Evolutionary conservation across 2,797 vertebrate species (phyloP), one percentile per base, ranked within the genome.

Genomic region (Ctenosaura bakeri): DNA sequence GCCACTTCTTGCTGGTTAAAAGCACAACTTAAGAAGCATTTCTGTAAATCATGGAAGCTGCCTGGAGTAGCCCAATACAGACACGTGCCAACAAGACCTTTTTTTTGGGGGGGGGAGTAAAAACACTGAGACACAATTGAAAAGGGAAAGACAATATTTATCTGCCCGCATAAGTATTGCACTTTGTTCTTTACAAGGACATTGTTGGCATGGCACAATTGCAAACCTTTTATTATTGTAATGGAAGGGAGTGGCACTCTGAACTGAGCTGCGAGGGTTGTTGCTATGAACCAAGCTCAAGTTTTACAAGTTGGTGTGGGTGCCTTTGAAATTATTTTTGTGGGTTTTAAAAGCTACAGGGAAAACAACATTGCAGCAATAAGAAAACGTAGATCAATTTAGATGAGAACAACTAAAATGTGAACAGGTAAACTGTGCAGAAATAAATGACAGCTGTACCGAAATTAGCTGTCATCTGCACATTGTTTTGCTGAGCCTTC

Each of bases 231-330:
- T 83, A 64, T 0, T n/a, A 14, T 83, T 92, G 62, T 76, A 92
- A 93, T 32, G 76, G 80, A 74, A 94, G 91, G 93, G 90, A 94
- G 91, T 0, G 18, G 90, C 85, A 90, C 85, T 92, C 88, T 89
- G 85, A 14, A 29, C 38, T 74, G 76, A 59, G 89, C 46, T 29
- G 83, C 93, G 88, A 12, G 38, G 89, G 52, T 38, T 26, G 90
- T 82, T 82, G 90, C 76, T 92, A 66, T 84, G 89, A 59, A 73
- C 1, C 32, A n/a, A 86, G 86, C 90, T 91, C 71, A 74, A 66
- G 80, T 50, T 80, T 91, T 91, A 92, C 35, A 10, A 6, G 46
- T 90, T 91, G 86, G 82, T 93, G 87, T 89, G 85, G 91, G 54
- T 35, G 66, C n/a, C 50, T 2, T 91, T 92, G 86, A 29, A 59